Evolutionary conservation across 2,113 vertebrate genomes (phyloP).

Genomic region (Neolamprologus toae): DNA sequence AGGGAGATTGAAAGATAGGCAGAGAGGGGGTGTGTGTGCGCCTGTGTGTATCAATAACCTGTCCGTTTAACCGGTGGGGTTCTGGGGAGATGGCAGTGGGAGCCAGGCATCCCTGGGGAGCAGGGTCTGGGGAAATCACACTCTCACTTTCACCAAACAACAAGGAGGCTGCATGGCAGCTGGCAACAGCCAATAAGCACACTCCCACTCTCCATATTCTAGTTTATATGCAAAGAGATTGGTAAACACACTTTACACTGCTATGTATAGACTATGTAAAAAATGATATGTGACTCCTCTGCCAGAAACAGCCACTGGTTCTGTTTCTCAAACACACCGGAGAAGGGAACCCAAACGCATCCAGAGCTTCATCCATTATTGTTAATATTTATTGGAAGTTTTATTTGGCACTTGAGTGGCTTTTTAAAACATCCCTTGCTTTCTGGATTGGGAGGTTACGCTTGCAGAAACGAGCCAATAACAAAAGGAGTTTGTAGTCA

Average conservation of each 20-base stretch:
- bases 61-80: constrained; percentile 63
- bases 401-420: neutral
- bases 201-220: constrained; percentile 42
- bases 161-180: constrained; percentile 54
- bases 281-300: neutral
- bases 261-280: neutral
- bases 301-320: neutral
- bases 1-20: constrained; percentile 46
- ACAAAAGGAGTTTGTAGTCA: constrained; percentile 8
- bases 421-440: neutral
- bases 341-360: neutral
- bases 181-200: constrained; percentile 46
- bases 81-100: constrained; percentile 59
- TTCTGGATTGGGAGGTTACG: neutral
- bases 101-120: constrained; percentile 51
- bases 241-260: constrained; percentile 16
- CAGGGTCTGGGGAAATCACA: constrained; percentile 70
- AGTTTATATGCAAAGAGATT: constrained; percentile 61
- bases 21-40: neutral
- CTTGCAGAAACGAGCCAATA: neutral
- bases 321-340: neutral
- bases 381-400: neutral
- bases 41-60: constrained; percentile 49
- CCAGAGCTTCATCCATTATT: neutral
- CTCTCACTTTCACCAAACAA: constrained; percentile 66